A percentile compares a stretch with the other conserved stretches of the same genome.
Conservation (phyloP, 1,140 invertebrate species). For the Tachypleus tridentatus region DNA sequence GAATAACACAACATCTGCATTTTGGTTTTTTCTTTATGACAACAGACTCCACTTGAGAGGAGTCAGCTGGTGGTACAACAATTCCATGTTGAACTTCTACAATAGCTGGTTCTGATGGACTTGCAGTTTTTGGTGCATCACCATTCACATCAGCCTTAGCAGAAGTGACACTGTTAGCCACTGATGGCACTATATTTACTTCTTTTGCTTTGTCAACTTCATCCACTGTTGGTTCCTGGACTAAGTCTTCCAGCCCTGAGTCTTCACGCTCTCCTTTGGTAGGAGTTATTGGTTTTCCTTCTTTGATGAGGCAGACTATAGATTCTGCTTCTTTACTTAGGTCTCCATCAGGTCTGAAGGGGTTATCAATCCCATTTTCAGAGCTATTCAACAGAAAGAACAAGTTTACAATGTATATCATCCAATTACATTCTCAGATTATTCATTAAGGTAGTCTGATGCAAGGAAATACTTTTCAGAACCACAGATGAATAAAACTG, state of each 20-base stretch:
- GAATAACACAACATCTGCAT: constrained; percentile 77
- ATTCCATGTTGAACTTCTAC: constrained; percentile 62
- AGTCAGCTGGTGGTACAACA: constrained; percentile 53
- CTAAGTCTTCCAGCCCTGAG: not conserved
- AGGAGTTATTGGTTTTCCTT: constrained; percentile 59
- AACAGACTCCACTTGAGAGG: constrained; percentile 66
- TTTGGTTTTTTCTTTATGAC: constrained; percentile 79
- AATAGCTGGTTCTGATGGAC: constrained; percentile 27
- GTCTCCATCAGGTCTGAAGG: constrained; percentile 88
- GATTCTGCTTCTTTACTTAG: constrained; percentile 86
- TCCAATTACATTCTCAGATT: not conserved
- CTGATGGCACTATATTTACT: not conserved
- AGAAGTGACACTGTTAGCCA: constrained; percentile 3
- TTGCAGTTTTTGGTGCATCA: constrained; percentile 5
- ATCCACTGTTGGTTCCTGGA: not conserved
- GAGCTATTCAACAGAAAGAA: constrained; percentile 24
- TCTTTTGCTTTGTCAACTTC: not conserved
- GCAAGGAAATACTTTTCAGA: no score
- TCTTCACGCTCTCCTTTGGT: constrained; percentile 18
- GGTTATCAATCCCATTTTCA: constrained; percentile 91
- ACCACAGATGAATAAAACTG: no score
- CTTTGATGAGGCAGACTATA: constrained; percentile 85
- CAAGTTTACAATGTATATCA: not conserved
- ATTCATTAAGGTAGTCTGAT: no score
- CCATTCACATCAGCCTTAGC: constrained; percentile 9